Evolutionary conservation across 2,113 vertebrate species (phyloP).

Genomic region (Oryzias melastigma): DNA sequence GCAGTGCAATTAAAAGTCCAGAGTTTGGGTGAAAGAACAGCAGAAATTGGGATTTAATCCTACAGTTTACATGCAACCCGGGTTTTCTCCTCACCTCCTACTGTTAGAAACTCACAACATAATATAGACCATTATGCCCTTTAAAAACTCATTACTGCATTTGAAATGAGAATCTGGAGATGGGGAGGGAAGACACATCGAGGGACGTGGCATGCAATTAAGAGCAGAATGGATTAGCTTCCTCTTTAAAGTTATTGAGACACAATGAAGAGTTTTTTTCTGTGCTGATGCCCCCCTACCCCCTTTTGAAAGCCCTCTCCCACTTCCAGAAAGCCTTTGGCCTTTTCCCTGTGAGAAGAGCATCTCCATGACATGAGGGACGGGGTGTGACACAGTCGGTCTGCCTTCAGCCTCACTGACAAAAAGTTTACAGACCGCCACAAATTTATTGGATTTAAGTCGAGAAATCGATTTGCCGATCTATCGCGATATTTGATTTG

Average conservation of each 20-base stretch:
- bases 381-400: slow-evolving; percentile 65
- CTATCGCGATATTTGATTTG: too few species aligned
- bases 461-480: too few species aligned
- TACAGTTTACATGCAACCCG: slow-evolving; percentile 15
- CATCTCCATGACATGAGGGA: slow-evolving; percentile 49
- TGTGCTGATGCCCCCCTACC: slow-evolving; percentile 66
- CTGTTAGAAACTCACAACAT: slow-evolving; percentile 67
- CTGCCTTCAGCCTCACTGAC: background rate
- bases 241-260: slow-evolving; percentile 77
- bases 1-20: slow-evolving; percentile 81
- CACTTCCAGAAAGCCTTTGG: slow-evolving; percentile 55
- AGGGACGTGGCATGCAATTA: slow-evolving; percentile 79
- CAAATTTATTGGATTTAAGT: too few species aligned
- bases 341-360: slow-evolving; percentile 46
- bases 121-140: slow-evolving; percentile 75
- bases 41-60: slow-evolving; percentile 80
- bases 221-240: slow-evolving; percentile 77
- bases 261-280: slow-evolving; percentile 71
- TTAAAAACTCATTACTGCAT: slow-evolving; percentile 80
- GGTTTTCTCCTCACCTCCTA: slow-evolving; percentile 39
- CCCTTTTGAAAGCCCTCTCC: slow-evolving; percentile 46
- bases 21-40: slow-evolving; percentile 71
- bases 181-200: slow-evolving; percentile 46
- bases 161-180: slow-evolving; percentile 70
- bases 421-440: too few species aligned